Base-by-base conservation (phyloP, 2,113 vertebrate species). In the Apodemus sylvaticus region DNA sequence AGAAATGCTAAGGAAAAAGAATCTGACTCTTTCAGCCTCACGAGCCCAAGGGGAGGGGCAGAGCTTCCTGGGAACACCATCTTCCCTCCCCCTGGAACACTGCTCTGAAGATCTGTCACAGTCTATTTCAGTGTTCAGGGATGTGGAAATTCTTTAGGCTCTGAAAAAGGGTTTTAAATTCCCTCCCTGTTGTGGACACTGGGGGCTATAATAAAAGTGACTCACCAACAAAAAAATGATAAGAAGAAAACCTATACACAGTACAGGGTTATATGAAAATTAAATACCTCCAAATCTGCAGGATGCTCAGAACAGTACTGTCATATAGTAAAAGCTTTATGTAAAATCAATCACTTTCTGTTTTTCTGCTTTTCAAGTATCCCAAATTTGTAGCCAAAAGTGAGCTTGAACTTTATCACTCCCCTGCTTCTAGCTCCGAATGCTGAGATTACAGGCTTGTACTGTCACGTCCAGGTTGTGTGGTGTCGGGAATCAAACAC, bases 261-360 rank as follows among this genome's bases (percentile, higher is more conserved):
- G 42, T 66, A 90, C 8, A 88, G 39, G 17, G 13, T 71, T 93
- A 36, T 77, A 70, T n/a, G 55, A 93, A 62, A 48, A 86, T 71
- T 31, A 86, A 93, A 91, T 88, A 76, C n/a, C 17, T 71, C 76
- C 29, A 89, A 58, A 94, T 94, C 48, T 85, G 36, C 74, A 83
- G 91, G 94, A 89, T 85, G 3, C 24, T 88, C 92, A 92, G 68
- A 92, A 92, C 3, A 92, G 34, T 22, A 66, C 31, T 81, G n/a
- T 53, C n/a, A 34, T 45, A 89, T 77, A 70, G 76, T 70, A 26
- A 89, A 62, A 62, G 68, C 26, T 79, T n/a, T n/a, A n/a, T n/a
- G n/a, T n/a, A n/a, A 0, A 62, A 64, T 42, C 88, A 60, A 42
- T 88, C 70, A 8, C 22, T 36, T 86, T 53, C 34, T 53, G 26